These are phyloP conservation scores for Galagoides demidoff DNA, from an alignment of 2,797 vertebrate species.

Conservation along the genomic window DNA sequence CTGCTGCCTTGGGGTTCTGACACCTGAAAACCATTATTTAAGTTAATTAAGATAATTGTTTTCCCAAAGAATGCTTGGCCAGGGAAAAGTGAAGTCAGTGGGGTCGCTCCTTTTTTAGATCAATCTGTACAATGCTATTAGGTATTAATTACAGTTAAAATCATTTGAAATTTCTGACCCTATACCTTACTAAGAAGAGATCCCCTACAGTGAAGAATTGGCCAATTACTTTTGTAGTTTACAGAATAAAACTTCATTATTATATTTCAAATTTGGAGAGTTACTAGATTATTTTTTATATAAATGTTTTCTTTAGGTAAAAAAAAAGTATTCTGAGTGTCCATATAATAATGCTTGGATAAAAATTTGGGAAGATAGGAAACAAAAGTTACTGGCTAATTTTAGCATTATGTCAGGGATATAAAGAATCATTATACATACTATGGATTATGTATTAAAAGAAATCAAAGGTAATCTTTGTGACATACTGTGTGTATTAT, in stretches of 20 bases:
- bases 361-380: neutral
- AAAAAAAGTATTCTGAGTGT: neutral
- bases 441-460: neutral
- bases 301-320: neutral
- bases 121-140: neutral
- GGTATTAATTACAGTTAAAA: constrained; percentile 59
- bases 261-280: neutral
- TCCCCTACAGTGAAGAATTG: neutral
- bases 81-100: constrained; percentile 10
- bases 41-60: constrained; percentile 70
- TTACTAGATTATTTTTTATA: neutral
- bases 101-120: neutral
- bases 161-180: constrained; percentile 35
- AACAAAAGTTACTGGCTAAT: neutral
- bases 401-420: neutral
- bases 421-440: neutral
- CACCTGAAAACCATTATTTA: constrained; percentile 18
- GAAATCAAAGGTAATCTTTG: neutral
- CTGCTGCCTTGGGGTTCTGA: neutral
- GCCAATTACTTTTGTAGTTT: neutral
- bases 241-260: neutral
- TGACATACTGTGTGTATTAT: neutral
- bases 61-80: constrained; percentile 36
- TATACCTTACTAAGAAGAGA: neutral
- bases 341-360: neutral